Base-by-base conservation (phyloP, 2,888 invertebrate genomes). In the Ethmia dodecea region DNA sequence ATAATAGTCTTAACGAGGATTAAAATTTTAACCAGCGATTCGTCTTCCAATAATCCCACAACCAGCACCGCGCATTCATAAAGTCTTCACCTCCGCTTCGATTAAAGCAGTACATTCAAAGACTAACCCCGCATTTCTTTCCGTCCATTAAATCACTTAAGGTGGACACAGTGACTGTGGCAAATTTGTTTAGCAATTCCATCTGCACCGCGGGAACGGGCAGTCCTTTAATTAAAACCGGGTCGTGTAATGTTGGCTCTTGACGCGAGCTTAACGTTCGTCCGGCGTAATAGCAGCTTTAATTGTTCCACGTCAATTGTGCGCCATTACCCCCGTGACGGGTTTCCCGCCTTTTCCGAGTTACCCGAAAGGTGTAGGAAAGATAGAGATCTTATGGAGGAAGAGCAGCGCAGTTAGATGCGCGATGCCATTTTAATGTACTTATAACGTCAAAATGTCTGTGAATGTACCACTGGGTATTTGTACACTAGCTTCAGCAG, bases 121-220 rank as follows among this genome's bases (percentile, higher is more conserved):
- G 30, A 72, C 69, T 66, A 74, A 75, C 70, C 69, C 68, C 63
- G 74, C 75, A 83, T 83, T 83, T 79, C 84, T 81, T 83, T 72
- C 73, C 80, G 79, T 76, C 81, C 78, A 81, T 84, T 86, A 86
- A 86, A 86, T 86, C 84, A 86, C 84, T 86, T 83, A 78, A 83
- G 84, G 84, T 86, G 84, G 84, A 86, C 84, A 83, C 77, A 77
- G 77, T 68, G 79, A 70, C 50, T 72, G 81, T 74, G 79, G 83
- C 76, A 75, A 83, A 84, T 86, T 86, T 86, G 84, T 83, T 86
- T 78, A 78, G 84, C 75, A 81, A 86, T 86, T 84, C 80, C 84
- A 78, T 83, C 80, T 75, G 75, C 75, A 69, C 61, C 64, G 64
- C 60, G 60, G 11, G 15, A 15, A 13, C 31, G 81, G 80, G 64